Percentiles rank a stretch among this genome's conserved stretches.
These are phyloP conservation scores for Sapayoa aenigma DNA, from an alignment of 2,113 vertebrate species.

Conservation along the genomic window DNA sequence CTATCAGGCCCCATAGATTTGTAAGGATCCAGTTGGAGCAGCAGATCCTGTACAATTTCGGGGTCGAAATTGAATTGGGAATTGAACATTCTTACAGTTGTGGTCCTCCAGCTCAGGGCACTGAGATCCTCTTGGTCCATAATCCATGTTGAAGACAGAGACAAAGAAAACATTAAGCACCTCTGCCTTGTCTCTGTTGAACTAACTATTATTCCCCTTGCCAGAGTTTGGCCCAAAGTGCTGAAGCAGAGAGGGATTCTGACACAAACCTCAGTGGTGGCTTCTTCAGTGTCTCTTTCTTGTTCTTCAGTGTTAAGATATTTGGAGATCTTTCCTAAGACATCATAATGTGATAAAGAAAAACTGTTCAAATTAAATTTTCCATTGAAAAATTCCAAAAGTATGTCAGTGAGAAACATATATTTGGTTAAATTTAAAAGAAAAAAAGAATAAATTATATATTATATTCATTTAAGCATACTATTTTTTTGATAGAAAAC, in stretches of 20 bases:
- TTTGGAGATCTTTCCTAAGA: accelerated
- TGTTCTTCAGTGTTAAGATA: not conserved
- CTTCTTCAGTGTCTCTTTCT: not conserved
- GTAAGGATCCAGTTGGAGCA: not conserved
- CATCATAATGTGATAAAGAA: not conserved
- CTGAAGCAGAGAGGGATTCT: not conserved
- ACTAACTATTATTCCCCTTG: not conserved
- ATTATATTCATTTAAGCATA: not conserved
- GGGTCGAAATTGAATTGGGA: not conserved
- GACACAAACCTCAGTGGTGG: not conserved
- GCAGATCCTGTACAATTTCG: not conserved
- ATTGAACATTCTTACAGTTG: not conserved
- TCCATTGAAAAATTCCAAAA: not conserved
- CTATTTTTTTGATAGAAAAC: not conserved
- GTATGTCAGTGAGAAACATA: not conserved
- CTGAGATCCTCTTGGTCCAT: not conserved
- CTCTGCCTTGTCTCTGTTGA: not conserved
- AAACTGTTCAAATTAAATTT: not conserved
- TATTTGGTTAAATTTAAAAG: not conserved
- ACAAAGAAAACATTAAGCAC: not conserved
- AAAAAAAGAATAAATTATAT: not conserved
- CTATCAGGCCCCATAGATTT: not conserved
- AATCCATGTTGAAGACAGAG: not conserved
- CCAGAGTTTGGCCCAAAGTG: not conserved
- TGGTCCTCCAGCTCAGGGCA: not conserved